These are phyloP conservation scores for Casuarius casuarius DNA, from an alignment of 2,113 vertebrate genomes.

Conservation along the genomic window DNA sequence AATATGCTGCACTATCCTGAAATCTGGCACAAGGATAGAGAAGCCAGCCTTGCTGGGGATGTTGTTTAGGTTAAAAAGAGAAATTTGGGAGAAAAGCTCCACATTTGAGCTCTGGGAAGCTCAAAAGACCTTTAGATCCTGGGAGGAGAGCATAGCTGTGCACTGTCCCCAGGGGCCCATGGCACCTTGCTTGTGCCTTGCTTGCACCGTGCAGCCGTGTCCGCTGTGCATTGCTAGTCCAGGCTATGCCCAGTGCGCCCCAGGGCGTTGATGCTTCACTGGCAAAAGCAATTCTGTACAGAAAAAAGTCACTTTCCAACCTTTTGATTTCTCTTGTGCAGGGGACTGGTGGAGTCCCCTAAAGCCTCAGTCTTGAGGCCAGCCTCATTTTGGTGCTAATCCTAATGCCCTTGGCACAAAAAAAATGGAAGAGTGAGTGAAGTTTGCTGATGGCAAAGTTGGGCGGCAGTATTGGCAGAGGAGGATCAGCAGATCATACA, in stretches of 20 bases:
- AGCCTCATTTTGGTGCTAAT: conserved; percentile 42
- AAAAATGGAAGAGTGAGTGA: neutral
- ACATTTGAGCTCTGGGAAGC: neutral
- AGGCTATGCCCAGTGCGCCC: neutral
- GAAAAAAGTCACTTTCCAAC: neutral
- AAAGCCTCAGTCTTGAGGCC: conserved; percentile 14
- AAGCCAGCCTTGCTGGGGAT: neutral
- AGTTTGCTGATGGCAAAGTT: conserved; percentile 51
- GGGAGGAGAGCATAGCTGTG: neutral
- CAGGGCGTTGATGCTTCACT: neutral
- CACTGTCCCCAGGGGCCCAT: rapidly evolving
- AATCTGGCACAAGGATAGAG: neutral
- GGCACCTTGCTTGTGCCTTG: neutral
- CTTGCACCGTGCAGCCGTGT: neutral
- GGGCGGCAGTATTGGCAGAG: conserved; percentile 29
- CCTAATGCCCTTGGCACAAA: neutral
- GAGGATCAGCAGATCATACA: conserved; percentile 62
- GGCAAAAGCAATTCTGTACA: neutral
- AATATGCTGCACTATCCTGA: neutral
- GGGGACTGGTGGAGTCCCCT: neutral
- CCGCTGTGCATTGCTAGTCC: neutral
- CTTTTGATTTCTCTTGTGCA: neutral
- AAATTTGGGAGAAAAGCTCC: neutral
- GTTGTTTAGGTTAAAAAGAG: neutral
- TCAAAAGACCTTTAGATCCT: neutral